Percentiles rank a stretch among this genome's conserved stretches.
phyloP scores from a whole-genome alignment of 2,797 vertebrate genomes.

The Mus spretus region DNA sequence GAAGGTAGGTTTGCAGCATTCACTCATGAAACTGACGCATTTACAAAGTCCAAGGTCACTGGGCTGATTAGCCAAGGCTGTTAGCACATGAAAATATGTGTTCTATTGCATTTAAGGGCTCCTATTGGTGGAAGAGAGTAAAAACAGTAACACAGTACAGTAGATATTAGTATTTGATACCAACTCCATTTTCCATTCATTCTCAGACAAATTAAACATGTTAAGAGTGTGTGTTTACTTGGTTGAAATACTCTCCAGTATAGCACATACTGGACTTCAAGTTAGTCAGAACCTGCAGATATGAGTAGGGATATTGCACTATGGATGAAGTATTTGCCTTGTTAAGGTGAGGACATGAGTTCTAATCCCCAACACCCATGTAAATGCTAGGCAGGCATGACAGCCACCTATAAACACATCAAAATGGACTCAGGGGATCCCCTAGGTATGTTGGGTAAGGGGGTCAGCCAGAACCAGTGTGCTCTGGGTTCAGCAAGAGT shows the following conservation, averaged over 20 bases:
- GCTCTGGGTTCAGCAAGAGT: not conserved
- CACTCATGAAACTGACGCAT: not conserved
- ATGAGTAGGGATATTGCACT: not conserved
- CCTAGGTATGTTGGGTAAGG: too few species aligned
- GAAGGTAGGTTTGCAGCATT: not conserved
- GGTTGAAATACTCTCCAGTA: not conserved
- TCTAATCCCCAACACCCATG: not conserved
- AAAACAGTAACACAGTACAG: not conserved
- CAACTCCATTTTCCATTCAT: not conserved
- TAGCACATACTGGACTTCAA: not conserved
- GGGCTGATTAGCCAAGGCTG: not conserved
- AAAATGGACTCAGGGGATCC: not conserved
- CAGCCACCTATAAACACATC: not conserved
- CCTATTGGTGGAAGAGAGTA: not conserved
- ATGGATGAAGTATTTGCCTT: not conserved
- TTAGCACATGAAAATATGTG: not conserved
- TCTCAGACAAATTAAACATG: not conserved
- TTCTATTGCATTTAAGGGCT: not conserved
- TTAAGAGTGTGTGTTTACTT: not conserved
- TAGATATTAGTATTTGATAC: not conserved
- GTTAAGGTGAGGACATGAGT: not conserved
- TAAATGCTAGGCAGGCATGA: not conserved
- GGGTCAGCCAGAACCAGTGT: not conserved
- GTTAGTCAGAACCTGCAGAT: not conserved
- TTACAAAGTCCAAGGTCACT: not conserved